Evolutionary conservation across 2,888 invertebrate genomes (phyloP), one percentile per base, ranked within the genome.

Genomic region (Dryomyza anilis): DNA sequence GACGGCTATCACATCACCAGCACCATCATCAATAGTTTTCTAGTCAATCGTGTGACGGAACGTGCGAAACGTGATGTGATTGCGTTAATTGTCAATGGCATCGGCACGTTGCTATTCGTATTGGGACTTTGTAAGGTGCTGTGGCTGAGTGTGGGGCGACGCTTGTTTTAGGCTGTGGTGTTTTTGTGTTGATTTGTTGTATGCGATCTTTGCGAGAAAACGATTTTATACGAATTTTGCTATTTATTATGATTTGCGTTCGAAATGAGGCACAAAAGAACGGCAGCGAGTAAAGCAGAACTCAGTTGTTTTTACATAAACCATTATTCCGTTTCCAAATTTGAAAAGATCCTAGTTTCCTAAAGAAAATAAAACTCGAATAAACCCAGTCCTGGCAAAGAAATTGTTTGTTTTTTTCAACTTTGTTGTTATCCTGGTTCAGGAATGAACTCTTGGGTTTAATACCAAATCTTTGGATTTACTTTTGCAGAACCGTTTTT

Each of bases 1-100:
- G 98, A 98, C 83, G 98, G 98, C 0, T 93, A 97, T 78, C 91
- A 93, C 81, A 96, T 98, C 73, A 87, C 91, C 52, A 88, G 88
- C 75, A 87, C 88, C 68, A 82, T 94, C 57, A 87, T 89, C 67
- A 87, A 89, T 79, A 83, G 87, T 70, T 81, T 89, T 69, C 79
- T 88, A 63, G 77, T 81, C 64, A 82, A 84, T 50, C 82, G 83
- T 29, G 79, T 85, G 67, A 81, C 83, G 77, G 87, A 82, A 81
- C 86, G 85, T 79, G 85, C 85, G 76, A 86, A 82, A 80, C 87
- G 87, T 76, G 88, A 86, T 79, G 85, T 87, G 39, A 85, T 92
- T 77, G 88, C 91, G 56, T 85, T 91, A 58, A 86, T 89, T 66
- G 86, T 92, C 67, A 87, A 91, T 70, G 85, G 90, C 68, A 85